Evolutionary conservation across 2,113 vertebrate genomes (phyloP).

Genomic region (Sarotherodon lohbergeri): DNA sequence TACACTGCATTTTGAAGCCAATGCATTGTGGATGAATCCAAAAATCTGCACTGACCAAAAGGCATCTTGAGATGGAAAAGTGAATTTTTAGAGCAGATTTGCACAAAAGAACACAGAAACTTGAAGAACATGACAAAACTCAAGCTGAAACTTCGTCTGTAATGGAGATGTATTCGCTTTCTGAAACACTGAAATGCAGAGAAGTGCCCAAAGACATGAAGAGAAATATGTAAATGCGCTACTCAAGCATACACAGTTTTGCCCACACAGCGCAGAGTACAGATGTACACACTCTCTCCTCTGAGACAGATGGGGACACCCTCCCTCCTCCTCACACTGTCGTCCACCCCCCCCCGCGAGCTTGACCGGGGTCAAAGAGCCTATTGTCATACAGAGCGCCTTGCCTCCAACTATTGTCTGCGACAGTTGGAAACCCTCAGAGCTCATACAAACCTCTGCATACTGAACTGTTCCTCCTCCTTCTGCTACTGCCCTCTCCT

Average conservation of each 20-base stretch:
- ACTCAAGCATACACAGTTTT: neutral
- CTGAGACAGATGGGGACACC: conserved; percentile 68
- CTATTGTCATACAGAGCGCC: conserved; percentile 72
- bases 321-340: neutral
- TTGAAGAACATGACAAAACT: neutral
- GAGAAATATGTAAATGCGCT: neutral
- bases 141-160: rapidly evolving
- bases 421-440: conserved; percentile 59
- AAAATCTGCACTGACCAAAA: neutral
- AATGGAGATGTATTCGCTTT: neutral
- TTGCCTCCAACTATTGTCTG: conserved; percentile 64
- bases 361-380: conserved; percentile 67
- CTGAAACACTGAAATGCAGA: neutral
- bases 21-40: neutral
- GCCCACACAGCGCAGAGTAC: neutral
- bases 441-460: conserved; percentile 67
- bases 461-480: conserved; percentile 49
- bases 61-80: rapidly evolving
- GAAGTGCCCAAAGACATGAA: neutral
- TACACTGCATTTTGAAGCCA: neutral
- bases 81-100: neutral
- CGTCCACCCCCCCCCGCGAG: neutral
- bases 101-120: neutral
- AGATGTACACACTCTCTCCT: conserved; percentile 18
- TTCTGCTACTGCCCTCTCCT: conserved; percentile 21